phyloP scores from a whole-genome alignment of 2,113 vertebrate species.

The Gadus macrocephalus region DNA sequence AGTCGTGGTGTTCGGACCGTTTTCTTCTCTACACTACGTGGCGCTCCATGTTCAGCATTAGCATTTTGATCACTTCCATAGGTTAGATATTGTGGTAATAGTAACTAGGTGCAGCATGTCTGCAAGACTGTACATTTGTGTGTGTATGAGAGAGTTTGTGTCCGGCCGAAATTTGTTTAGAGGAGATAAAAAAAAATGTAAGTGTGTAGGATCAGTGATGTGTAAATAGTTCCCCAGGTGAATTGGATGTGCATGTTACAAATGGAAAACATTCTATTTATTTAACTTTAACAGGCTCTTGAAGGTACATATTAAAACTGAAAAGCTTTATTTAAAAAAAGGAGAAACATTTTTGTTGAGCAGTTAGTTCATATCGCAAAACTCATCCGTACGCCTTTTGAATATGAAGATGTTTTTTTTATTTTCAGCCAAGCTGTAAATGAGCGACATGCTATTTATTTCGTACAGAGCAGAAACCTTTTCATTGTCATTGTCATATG shows the following conservation, averaged over 20 bases:
- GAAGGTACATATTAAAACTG: slow-evolving; percentile 77
- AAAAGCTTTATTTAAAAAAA: slow-evolving; percentile 79
- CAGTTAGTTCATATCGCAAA: slow-evolving; percentile 60
- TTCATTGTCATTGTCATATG: slow-evolving; percentile 70
- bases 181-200: not conserved
- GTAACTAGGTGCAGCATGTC: slow-evolving; percentile 70
- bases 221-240: slow-evolving; percentile 78
- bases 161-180: slow-evolving; percentile 54
- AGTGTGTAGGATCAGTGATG: slow-evolving; percentile 58
- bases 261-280: slow-evolving; percentile 83
- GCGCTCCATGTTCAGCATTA: slow-evolving; percentile 70
- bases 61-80: slow-evolving; percentile 77
- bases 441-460: slow-evolving; percentile 80
- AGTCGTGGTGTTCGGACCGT: slow-evolving; percentile 71
- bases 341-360: slow-evolving; percentile 67
- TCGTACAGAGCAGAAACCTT: slow-evolving; percentile 66
- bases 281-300: slow-evolving; percentile 81
- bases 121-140: slow-evolving; percentile 67
- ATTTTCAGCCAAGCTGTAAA: slow-evolving; percentile 73
- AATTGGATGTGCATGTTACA: slow-evolving; percentile 83
- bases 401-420: slow-evolving; percentile 72
- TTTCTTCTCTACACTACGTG: slow-evolving; percentile 70
- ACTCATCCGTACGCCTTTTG: slow-evolving; percentile 68
- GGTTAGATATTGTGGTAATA: slow-evolving; percentile 74
- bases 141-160: slow-evolving; percentile 60